Evolutionary conservation across 2,888 invertebrate genomes (phyloP), one percentile per base, ranked within the genome.

Genomic region (Zygogramma bicolorata): DNA sequence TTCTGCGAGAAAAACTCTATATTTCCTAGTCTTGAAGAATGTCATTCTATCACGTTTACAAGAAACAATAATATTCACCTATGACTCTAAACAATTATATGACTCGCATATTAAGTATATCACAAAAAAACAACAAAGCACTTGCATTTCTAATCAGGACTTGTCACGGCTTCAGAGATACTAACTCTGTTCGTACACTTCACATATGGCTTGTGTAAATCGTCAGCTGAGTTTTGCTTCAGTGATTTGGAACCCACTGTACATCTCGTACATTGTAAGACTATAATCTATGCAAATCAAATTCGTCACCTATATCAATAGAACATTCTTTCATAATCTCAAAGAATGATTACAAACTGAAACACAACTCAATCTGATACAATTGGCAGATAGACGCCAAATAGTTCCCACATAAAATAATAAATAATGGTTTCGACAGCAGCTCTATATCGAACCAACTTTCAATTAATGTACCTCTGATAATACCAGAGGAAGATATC

Each of bases 141-240:
- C n/a, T n/a, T n/a, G n/a, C n/a, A 38, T 38, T 38, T 38, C 38
- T 38, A 10, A 38, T 38, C 38, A 10, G 46, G 4, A 46, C 7
- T 31, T 31, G 31, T 31, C 31, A 31, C 31, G 31, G 31, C 49
- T 49, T 49, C 49, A 49, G 22, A 15, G 18, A 49, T 15, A 13
- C 6, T 18, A 18, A 49, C 49, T 49, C 4, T 38, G 38, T 31
- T 31, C 31, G 31, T 31, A 4, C 7, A 31, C 31, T 31, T 31
- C 31, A 31, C 46, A n/a, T n/a, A 49, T 49, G 49, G 49, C 49
- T 49, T 49, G 10, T 49, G 49, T 49, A 13, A 49, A 49, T 49
- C 8, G 49, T 6, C 22, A 49, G 49, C 49, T 49, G 7, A 49
- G 49, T 49, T 49, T 49, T 22, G 49, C 49, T 49, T 18, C 49